Percentiles rank a stretch among this genome's conserved stretches.
phyloP scores from a whole-genome alignment of 1,140 invertebrate species.

The Coelopa frigida region DNA sequence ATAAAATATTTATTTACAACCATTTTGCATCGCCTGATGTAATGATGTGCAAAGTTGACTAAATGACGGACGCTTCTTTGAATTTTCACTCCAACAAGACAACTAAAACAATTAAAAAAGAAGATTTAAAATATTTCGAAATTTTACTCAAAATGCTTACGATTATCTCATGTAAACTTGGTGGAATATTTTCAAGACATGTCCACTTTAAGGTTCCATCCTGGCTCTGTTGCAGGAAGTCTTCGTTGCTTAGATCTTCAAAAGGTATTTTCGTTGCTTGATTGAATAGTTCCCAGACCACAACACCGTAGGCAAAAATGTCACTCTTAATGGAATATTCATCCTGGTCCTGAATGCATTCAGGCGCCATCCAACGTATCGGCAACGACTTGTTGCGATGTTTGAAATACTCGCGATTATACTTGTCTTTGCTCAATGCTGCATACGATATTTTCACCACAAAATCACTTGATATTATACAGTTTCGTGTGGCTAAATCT shows the following conservation, averaged over 20 bases:
- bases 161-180: conserved; percentile 54
- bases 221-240: conserved; percentile 64
- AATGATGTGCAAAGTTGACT: conserved; percentile 38
- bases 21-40: conserved; percentile 40
- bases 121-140: conserved; percentile 2
- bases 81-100: conserved; percentile 54
- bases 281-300: conserved; percentile 74
- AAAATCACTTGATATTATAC: conserved; percentile 75
- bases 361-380: conserved; percentile 79
- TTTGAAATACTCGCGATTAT: conserved; percentile 78
- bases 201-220: conserved; percentile 59
- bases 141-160: conserved; percentile 40
- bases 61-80: conserved; percentile 57
- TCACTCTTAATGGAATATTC: conserved; percentile 92
- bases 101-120: conserved; percentile 39
- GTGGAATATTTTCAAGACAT: conserved; percentile 56
- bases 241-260: conserved; percentile 69
- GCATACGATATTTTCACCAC: conserved; percentile 78
- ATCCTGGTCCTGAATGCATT: conserved; percentile 82
- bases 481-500: conserved; percentile 91
- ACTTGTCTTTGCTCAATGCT: conserved; percentile 73
- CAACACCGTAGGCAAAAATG: conserved; percentile 83
- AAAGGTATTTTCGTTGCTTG: conserved; percentile 81
- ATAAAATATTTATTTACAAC: conserved; percentile 24
- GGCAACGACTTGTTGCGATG: conserved; percentile 72